Conservation (phyloP, 1,140 invertebrate genomes). For the Lordiphosa stackelbergi region DNA sequence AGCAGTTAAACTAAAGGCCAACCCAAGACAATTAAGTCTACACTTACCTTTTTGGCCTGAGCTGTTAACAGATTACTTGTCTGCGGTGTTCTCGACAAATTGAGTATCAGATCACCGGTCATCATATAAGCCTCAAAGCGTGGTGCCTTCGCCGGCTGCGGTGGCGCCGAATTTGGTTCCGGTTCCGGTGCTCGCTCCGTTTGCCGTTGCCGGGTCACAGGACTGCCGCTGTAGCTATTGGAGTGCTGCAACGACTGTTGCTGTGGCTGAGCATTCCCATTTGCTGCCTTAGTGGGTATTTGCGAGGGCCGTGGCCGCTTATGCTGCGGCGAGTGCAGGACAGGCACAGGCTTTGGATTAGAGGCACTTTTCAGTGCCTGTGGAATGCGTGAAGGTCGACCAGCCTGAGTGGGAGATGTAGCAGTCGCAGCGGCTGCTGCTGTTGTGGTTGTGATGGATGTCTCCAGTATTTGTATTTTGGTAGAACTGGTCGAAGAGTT, state of each 20-base stretch:
- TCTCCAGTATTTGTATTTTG: slow-evolving; percentile 70
- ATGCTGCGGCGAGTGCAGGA: slow-evolving; percentile 69
- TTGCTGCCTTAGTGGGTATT: slow-evolving; percentile 76
- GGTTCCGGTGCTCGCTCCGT: slow-evolving; percentile 42
- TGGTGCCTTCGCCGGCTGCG: slow-evolving; percentile 77
- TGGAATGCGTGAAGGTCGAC: slow-evolving; percentile 76
- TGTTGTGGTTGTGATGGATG: slow-evolving; percentile 45
- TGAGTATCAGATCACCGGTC: slow-evolving; percentile 97
- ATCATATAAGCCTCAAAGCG: slow-evolving; percentile 96
- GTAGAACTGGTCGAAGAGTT: slow-evolving; percentile 72
- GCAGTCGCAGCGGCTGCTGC: slow-evolving; percentile 31
- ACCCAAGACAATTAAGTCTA: background rate
- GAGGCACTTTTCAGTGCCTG: slow-evolving; percentile 62
- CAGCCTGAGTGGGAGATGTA: slow-evolving; percentile 31
- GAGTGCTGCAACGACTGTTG: slow-evolving; percentile 61
- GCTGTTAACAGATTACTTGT: slow-evolving; percentile 81
- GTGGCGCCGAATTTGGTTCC: slow-evolving; percentile 71
- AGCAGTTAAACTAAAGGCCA: background rate
- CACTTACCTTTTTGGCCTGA: slow-evolving; percentile 81
- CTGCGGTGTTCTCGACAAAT: slow-evolving; percentile 88
- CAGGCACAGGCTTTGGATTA: slow-evolving; percentile 47
- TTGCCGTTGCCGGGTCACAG: slow-evolving; percentile 44
- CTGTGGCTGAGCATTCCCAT: slow-evolving; percentile 31
- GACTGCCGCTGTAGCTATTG: slow-evolving; percentile 69
- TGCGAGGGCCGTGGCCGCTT: slow-evolving; percentile 70